Conservation (phyloP, 2,888 invertebrate species). For the Crocallis elinguaria region DNA sequence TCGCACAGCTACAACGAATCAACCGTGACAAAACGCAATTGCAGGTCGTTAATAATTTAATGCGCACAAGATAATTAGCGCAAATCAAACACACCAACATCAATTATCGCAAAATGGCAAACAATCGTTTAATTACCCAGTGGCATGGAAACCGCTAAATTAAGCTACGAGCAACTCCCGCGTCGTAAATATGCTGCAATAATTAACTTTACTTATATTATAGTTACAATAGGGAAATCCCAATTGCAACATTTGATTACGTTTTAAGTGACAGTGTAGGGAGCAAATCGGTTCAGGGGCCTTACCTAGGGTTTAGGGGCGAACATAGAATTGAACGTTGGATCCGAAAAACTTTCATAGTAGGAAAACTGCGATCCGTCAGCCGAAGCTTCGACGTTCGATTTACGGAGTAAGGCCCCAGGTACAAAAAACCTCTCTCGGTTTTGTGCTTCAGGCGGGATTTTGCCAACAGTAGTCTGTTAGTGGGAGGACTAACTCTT, state of each 20-base stretch:
- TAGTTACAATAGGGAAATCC: conserved; percentile 10
- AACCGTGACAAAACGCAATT: conserved; percentile 45
- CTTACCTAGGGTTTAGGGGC: too few relatives aligned
- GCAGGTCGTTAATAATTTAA: conserved; percentile 66
- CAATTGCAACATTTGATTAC: conserved; percentile 15
- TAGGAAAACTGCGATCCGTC: too few relatives aligned
- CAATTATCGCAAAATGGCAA: conserved; percentile 80
- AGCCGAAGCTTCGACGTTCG: too few relatives aligned
- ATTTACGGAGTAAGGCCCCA: too few relatives aligned
- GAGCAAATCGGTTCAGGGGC: not conserved
- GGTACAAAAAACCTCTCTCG: too few relatives aligned
- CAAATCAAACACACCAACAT: conserved; percentile 80
- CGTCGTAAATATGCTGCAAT: conserved; percentile 63
- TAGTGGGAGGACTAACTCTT: too few relatives aligned
- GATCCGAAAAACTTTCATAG: too few relatives aligned
- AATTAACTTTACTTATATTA: conserved; percentile 54
- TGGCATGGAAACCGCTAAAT: conserved; percentile 76
- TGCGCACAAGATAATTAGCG: conserved; percentile 76
- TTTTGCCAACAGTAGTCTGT: too few relatives aligned
- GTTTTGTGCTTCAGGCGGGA: too few relatives aligned
- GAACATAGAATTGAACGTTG: too few relatives aligned
- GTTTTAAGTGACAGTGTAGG: not conserved
- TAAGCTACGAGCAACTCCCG: conserved; percentile 63
- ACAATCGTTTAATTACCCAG: conserved; percentile 80
- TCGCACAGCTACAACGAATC: conserved; percentile 37